These are phyloP conservation scores for Glossosoma conforme DNA, from an alignment of 1,140 invertebrate species.

Conservation along the genomic window DNA sequence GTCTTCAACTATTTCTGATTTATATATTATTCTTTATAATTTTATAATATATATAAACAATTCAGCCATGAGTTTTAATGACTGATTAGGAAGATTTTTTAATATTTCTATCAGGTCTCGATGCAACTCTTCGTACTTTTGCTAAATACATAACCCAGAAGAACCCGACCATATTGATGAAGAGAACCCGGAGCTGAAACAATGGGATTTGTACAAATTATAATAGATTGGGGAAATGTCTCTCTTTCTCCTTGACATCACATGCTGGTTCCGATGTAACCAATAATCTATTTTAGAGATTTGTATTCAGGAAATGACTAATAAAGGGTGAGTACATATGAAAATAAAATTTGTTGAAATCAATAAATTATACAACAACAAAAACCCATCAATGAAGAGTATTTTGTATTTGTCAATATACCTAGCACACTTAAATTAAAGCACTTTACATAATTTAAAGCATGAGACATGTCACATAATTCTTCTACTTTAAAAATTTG, in stretches of 20 bases:
- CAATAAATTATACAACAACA: no score
- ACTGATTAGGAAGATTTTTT: background rate
- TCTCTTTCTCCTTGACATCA: background rate
- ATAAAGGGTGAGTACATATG: no score
- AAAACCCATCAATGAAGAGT: no score
- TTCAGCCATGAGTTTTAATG: background rate
- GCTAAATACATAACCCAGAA: conserved; percentile 67
- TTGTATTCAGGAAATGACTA: no score
- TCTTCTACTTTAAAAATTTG: no score
- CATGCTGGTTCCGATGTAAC: background rate
- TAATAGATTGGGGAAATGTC: conserved; percentile 1
- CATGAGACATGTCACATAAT: no score
- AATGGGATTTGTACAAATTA: conserved; percentile 27
- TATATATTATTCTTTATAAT: no score
- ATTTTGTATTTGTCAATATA: no score
- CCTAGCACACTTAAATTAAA: no score
- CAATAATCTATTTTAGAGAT: background rate
- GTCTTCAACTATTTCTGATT: no score
- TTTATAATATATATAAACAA: background rate
- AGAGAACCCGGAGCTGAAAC: conserved; percentile 62
- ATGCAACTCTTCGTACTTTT: conserved; percentile 41
- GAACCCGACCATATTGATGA: conserved; percentile 62
- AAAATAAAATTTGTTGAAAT: no score
- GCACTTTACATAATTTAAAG: no score
- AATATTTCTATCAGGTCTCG: background rate